Base-by-base conservation (phyloP, 2,113 vertebrate species). In the Takifugu flavidus region DNA sequence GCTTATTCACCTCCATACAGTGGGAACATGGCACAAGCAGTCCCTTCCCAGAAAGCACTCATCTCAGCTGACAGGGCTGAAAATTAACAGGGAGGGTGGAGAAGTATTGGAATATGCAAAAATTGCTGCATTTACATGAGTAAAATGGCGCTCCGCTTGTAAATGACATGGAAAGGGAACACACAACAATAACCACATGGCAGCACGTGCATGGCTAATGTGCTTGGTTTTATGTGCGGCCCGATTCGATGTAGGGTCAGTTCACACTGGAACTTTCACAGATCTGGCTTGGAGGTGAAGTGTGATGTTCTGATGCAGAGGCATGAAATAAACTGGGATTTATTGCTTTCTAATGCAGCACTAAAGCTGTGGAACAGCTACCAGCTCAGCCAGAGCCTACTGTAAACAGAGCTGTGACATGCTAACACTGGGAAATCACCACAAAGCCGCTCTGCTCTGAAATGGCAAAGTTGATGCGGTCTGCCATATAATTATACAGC, bases 271-370 rank as follows among this genome's bases (percentile, higher is more conserved):
- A 83, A 80, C 78, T 86, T 78, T 90, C 89, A 90, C 84, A 91
- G 89, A 91, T 91, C 82, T 90, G 87, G 88, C 91, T 91, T 91
- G 90, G 79, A 80, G 85, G 84, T 89, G 91, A 87, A 92, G 92
- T 90, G 89, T 90, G 90, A 92, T 91, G 89, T 91, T 85, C 77
- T 91, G 88, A 91, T 84, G 90, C 85, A 87, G 65, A 86, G 87
- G 83, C 88, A 89, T 85, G 82, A 91, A 92, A 92, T 73, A 59
- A 83, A 82, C 85, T 83, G 88, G 79, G 79, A 72, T 15, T 84
- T 80, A 85, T 91, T 92, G 88, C 82, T 72, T 80, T 88, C 89
- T 91, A 92, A 92, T 87, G 85, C 80, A 79, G 84, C 79, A 83
- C 80, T 89, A 91, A 90, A 91, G 82, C 86, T 89, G 88, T 88